These are phyloP conservation scores for Xestia c-nigrum DNA, from an alignment of 2,888 invertebrate species.

Conservation along the genomic window DNA sequence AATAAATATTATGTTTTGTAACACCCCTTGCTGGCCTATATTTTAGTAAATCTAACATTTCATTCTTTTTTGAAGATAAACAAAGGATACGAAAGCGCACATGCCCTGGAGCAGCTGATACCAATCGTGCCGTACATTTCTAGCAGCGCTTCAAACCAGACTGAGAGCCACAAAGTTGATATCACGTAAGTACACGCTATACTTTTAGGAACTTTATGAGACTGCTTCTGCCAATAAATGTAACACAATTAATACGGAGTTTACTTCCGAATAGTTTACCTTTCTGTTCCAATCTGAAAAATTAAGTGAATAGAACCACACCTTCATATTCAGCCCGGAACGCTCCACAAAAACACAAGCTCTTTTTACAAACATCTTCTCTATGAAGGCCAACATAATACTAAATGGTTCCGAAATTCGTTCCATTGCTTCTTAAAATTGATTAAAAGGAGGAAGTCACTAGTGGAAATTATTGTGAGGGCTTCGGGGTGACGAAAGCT, in stretches of 20 bases:
- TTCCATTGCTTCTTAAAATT: slow-evolving; percentile 4
- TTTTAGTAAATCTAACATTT: background rate
- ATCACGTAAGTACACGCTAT: slow-evolving; percentile 71
- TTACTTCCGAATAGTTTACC: background rate
- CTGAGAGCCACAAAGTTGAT: slow-evolving; percentile 71
- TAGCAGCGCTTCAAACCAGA: slow-evolving; percentile 56
- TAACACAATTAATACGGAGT: background rate
- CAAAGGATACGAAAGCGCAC: slow-evolving; percentile 66
- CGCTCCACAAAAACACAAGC: background rate
- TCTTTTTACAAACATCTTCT: background rate
- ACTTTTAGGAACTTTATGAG: background rate
- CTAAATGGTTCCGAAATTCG: slow-evolving; percentile 11
- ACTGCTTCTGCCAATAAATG: background rate
- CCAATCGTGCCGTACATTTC: slow-evolving; percentile 72
- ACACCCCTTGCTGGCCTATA: background rate
- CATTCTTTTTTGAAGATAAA: slow-evolving; percentile 67
- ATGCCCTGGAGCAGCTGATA: slow-evolving; percentile 76
- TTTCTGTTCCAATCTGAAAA: background rate
- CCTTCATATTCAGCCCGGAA: background rate
- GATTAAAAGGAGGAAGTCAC: slow-evolving; percentile 43
- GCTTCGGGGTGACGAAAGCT: slow-evolving; percentile 20
- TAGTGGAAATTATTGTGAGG: slow-evolving; percentile 33
- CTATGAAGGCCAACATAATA: background rate
- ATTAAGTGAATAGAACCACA: background rate
- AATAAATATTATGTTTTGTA: background rate